Evolutionary conservation across 2,113 vertebrate genomes (phyloP).

Genomic region (Ailuropoda melanoleuca): DNA sequence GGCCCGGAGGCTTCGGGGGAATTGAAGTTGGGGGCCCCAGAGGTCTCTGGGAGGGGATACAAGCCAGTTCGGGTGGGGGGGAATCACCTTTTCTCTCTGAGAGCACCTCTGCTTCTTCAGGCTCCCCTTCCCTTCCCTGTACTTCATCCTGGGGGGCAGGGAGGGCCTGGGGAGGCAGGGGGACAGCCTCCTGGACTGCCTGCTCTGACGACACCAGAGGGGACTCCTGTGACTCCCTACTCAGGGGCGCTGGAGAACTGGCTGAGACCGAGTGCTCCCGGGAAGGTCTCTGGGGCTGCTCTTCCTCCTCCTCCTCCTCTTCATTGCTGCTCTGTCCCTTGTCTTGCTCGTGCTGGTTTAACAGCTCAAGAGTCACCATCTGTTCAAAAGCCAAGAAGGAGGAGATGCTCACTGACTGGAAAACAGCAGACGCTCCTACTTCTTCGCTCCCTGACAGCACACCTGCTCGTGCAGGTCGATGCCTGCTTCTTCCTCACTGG

Average conservation of each 20-base stretch:
- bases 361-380: slow-evolving; percentile 93
- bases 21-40: slow-evolving; percentile 50
- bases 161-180: neutral
- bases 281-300: rapidly evolving
- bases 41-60: neutral
- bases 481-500: neutral
- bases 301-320: slow-evolving; percentile 53
- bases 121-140: slow-evolving; percentile 26
- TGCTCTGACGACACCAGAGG: neutral
- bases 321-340: slow-evolving; percentile 70
- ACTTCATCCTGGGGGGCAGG: neutral
- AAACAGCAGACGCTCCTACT: neutral
- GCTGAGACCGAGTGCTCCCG: neutral
- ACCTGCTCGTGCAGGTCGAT: neutral
- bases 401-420: neutral
- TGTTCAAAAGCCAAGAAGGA: slow-evolving; percentile 68
- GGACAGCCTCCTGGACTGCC: neutral
- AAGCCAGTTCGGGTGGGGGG: neutral
- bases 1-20: slow-evolving; percentile 60
- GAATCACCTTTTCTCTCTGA: neutral
- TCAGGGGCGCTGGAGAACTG: neutral
- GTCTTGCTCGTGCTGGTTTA: slow-evolving; percentile 79
- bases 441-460: neutral
- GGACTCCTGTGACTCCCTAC: neutral
- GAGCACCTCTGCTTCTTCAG: slow-evolving; percentile 65